These are phyloP conservation scores for Stenodera caucasica DNA, from an alignment of 2,888 invertebrate species.

Conservation along the genomic window DNA sequence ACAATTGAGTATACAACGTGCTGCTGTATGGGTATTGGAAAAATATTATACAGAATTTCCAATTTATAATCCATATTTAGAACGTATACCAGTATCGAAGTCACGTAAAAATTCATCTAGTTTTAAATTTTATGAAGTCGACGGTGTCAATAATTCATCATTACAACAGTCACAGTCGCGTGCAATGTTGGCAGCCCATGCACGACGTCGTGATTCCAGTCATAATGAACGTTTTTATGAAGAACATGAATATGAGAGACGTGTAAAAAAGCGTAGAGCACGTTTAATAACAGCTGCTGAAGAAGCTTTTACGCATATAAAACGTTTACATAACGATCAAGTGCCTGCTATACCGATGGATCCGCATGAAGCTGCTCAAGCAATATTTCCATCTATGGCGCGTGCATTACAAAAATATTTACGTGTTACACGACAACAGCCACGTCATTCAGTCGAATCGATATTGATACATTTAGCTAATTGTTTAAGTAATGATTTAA, in stretches of 20 bases:
- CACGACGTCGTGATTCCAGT: constrained; percentile 84
- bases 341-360: constrained; percentile 86
- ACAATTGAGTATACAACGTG: constrained; percentile 90
- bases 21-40: constrained; percentile 92
- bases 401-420: constrained; percentile 95
- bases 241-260: constrained; percentile 93
- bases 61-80: constrained; percentile 95
- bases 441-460: constrained; percentile 91
- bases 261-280: constrained; percentile 88
- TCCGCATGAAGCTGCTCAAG: constrained; percentile 94
- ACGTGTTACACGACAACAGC: constrained; percentile 93
- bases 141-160: constrained; percentile 68
- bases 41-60: constrained; percentile 96
- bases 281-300: constrained; percentile 91
- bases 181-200: constrained; percentile 72
- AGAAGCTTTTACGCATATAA: constrained; percentile 97
- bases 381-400: constrained; percentile 96
- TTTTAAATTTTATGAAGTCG: constrained; percentile 98
- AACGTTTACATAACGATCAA: constrained; percentile 72
- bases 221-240: constrained; percentile 98
- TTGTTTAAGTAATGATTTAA: constrained; percentile 91
- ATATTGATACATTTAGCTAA: constrained; percentile 88
- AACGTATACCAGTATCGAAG: constrained; percentile 85
- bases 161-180: constrained; percentile 71
- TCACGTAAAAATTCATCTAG: constrained; percentile 76